These are phyloP conservation scores for Enoplosus armatus DNA, from an alignment of 2,797 vertebrate genomes.

Conservation along the genomic window DNA sequence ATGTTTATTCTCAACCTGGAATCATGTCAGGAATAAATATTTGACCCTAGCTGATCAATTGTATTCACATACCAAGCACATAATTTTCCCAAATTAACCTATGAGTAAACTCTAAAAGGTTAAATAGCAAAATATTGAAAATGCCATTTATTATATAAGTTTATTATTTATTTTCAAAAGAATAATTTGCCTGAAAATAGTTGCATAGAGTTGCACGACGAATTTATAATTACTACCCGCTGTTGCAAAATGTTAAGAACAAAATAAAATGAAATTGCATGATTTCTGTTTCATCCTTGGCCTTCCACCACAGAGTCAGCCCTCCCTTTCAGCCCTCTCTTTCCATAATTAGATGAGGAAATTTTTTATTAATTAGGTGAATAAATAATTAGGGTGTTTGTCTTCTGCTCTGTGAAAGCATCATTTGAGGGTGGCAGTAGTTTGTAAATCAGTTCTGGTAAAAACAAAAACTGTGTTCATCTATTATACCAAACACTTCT, in stretches of 20 bases:
- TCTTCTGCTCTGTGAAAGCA: slow-evolving; percentile 9
- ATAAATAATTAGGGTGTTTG: neutral
- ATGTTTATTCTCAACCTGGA: neutral
- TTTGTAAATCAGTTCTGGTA: slow-evolving; percentile 8
- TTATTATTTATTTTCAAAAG: neutral
- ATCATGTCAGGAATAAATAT: neutral
- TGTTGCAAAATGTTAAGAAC: slow-evolving; percentile 1
- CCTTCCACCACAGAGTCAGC: neutral
- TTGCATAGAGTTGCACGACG: neutral
- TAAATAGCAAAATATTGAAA: slow-evolving; percentile 7
- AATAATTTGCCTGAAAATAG: slow-evolving; percentile 1
- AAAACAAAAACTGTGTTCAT: neutral
- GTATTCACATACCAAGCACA: neutral
- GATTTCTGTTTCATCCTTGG: neutral
- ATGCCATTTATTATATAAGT: too few relatives aligned
- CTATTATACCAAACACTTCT: neutral
- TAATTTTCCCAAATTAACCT: neutral
- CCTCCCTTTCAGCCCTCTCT: slow-evolving; percentile 16
- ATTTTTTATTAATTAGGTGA: too few relatives aligned
- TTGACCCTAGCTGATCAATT: slow-evolving; percentile 1
- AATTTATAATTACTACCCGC: slow-evolving; percentile 9
- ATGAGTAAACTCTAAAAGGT: neutral
- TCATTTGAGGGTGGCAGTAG: neutral
- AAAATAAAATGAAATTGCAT: neutral
- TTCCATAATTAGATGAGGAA: slow-evolving; percentile 38